phyloP scores from a whole-genome alignment of 2,797 vertebrate species.

The Mormyrus proboscirostris region DNA sequence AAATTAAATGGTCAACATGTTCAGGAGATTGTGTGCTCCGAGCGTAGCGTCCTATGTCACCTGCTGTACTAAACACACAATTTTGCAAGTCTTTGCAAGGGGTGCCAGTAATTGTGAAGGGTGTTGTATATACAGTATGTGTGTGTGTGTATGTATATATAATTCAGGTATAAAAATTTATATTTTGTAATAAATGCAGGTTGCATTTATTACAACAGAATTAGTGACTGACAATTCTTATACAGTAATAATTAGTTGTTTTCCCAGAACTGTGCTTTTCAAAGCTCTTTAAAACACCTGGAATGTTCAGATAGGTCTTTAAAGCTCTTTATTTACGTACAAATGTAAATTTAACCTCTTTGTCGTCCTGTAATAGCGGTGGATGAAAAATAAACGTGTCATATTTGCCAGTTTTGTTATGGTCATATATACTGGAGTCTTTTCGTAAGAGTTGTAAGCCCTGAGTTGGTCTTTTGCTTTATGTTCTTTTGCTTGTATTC shows the following conservation, averaged over 20 bases:
- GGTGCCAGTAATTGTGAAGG: too few relatives aligned
- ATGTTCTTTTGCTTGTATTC: neutral
- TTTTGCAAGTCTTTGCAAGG: too few relatives aligned
- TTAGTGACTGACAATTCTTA: neutral
- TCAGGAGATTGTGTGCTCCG: too few relatives aligned
- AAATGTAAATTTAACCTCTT: neutral
- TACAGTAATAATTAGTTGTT: neutral
- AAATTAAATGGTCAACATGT: too few relatives aligned
- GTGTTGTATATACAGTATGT: too few relatives aligned
- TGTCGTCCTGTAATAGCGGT: neutral
- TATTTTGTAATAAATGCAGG: neutral
- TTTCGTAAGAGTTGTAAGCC: neutral
- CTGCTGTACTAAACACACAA: too few relatives aligned
- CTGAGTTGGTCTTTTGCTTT: neutral
- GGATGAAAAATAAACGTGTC: neutral
- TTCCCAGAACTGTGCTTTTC: neutral
- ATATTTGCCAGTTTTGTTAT: neutral
- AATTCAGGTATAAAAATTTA: neutral
- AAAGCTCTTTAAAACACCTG: neutral
- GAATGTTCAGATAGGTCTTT: neutral
- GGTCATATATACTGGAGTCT: neutral
- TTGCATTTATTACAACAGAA: neutral
- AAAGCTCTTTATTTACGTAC: neutral
- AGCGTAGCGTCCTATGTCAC: too few relatives aligned
- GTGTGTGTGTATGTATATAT: too few relatives aligned